Conservation (phyloP, 2,797 vertebrate species). For the Pseudopleuronectes americanus region DNA sequence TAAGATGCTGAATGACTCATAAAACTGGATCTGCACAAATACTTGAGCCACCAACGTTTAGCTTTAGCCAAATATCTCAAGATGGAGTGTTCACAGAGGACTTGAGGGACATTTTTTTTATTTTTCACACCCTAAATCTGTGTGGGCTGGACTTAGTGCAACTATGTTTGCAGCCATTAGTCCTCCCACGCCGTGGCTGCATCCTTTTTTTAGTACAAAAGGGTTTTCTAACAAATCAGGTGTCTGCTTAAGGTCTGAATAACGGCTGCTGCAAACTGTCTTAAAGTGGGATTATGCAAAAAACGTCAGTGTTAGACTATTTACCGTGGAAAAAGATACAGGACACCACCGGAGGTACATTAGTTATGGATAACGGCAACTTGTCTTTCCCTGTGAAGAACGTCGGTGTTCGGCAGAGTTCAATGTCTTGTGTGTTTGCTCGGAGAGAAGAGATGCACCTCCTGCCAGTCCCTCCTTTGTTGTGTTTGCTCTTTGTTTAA, state of each 20-base stretch:
- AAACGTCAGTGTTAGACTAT: constrained; percentile 14
- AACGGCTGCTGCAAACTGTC: constrained; percentile 8
- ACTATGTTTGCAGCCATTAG: constrained; percentile 55
- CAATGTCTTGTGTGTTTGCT: constrained; percentile 20
- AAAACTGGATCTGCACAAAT: constrained; percentile 16
- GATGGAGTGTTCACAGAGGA: constrained; percentile 39
- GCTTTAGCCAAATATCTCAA: constrained; percentile 44
- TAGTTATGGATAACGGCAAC: constrained; percentile 35
- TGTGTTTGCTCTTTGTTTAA: constrained; percentile 12
- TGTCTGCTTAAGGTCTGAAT: constrained; percentile 34
- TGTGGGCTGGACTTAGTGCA: constrained; percentile 37
- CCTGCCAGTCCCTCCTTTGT: constrained; percentile 29
- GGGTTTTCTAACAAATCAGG: constrained; percentile 49
- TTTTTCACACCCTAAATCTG: constrained; percentile 48
- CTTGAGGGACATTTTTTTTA: constrained; percentile 1
- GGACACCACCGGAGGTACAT: constrained; percentile 44
- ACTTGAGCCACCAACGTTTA: constrained; percentile 33
- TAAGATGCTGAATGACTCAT: constrained; percentile 57
- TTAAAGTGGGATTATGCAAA: constrained; percentile 32
- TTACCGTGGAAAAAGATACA: constrained; percentile 34
- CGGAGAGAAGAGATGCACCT: constrained; percentile 25
- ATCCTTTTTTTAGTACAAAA: constrained; percentile 52
- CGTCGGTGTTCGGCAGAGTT: constrained; percentile 37
- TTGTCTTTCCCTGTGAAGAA: constrained; percentile 43
- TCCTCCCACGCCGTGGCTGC: constrained; percentile 34